Conservation (phyloP, 2,113 vertebrate genomes). For the Pungitius pungitius region DNA sequence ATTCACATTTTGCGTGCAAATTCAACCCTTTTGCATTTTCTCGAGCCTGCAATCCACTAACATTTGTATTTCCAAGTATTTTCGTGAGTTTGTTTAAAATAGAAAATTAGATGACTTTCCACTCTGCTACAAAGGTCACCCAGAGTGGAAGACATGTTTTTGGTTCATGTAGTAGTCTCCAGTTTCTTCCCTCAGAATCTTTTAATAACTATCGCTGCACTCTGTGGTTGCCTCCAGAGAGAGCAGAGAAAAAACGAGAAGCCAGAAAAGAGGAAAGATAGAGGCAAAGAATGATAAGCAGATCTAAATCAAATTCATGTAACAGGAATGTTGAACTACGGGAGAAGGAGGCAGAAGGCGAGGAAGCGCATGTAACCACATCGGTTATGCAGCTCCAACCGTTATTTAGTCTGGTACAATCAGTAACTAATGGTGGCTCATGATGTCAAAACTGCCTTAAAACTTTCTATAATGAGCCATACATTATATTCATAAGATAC, state of each 20-base stretch:
- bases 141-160: constrained; percentile 53
- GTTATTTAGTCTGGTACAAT: neutral
- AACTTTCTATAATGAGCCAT: neutral
- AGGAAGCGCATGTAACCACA: constrained; percentile 57
- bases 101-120: constrained; percentile 50
- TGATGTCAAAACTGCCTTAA: neutral
- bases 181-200: constrained; percentile 57
- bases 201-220: constrained; percentile 53
- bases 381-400: neutral
- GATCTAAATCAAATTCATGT: constrained; percentile 53
- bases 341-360: constrained; percentile 24
- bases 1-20: neutral
- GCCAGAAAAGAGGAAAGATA: constrained; percentile 1
- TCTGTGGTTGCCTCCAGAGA: constrained; percentile 20
- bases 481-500: neutral
- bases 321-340: constrained; percentile 11
- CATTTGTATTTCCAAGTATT: constrained; percentile 15
- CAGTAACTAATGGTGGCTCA: neutral
- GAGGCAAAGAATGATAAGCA: constrained; percentile 36
- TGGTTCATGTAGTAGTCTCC: constrained; percentile 56
- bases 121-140: constrained; percentile 52
- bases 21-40: neutral
- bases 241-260: constrained; percentile 2
- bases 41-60: neutral
- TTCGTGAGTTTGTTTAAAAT: constrained; percentile 30